These are phyloP conservation scores for Notoglanidium macrostoma DNA, from an alignment of 2,797 vertebrate species.

Conservation along the genomic window DNA sequence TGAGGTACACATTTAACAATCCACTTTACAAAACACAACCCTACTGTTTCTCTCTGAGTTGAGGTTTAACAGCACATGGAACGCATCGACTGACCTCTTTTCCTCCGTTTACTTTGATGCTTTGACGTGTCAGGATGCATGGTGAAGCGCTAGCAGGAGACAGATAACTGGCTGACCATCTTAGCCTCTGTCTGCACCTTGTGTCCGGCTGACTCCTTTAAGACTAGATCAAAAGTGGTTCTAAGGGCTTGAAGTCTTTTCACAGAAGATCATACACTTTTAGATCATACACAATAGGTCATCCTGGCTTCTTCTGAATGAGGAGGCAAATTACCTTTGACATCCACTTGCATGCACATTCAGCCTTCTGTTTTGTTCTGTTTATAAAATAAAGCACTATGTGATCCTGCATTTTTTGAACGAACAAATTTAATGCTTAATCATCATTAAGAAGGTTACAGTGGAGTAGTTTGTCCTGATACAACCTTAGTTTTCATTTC, in stretches of 20 bases:
- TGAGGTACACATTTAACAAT: not conserved
- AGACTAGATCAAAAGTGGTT: slow-evolving; percentile 33
- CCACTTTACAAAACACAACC: not conserved
- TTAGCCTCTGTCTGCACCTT: slow-evolving; percentile 15
- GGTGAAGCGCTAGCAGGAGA: slow-evolving; percentile 24
- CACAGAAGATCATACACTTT: not conserved
- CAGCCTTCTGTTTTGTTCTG: slow-evolving; percentile 22
- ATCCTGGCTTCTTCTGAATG: slow-evolving; percentile 11
- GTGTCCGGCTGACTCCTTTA: slow-evolving; percentile 20
- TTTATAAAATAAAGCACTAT: not conserved
- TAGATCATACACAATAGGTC: not conserved
- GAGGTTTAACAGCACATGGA: slow-evolving; percentile 8
- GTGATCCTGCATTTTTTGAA: not conserved
- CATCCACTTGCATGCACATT: slow-evolving; percentile 27
- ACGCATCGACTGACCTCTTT: not conserved
- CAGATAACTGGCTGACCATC: not conserved
- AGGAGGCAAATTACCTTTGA: slow-evolving; percentile 27
- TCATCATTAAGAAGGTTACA: not conserved
- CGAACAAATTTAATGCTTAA: not conserved
- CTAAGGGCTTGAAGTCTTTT: slow-evolving; percentile 36
- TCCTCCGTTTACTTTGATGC: slow-evolving; percentile 1
- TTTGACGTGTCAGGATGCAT: not conserved
- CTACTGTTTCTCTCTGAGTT: not conserved
- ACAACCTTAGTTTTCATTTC: not conserved
- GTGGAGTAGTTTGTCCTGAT: slow-evolving; percentile 1